phyloP scores from a whole-genome alignment of 2,797 vertebrate species.

The Momotus momota region DNA sequence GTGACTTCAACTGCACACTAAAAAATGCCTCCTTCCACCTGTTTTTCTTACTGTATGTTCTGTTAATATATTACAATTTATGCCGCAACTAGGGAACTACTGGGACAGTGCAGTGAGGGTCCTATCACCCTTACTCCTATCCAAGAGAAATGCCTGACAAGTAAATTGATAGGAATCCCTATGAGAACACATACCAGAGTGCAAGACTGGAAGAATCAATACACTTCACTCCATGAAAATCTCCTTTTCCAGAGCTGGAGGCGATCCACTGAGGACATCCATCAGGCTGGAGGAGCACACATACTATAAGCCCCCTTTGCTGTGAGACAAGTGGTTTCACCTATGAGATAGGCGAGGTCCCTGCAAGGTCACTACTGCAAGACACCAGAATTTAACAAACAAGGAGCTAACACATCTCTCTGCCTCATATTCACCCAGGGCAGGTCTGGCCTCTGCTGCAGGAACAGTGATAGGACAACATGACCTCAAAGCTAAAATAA shows the following conservation, averaged over 20 bases:
- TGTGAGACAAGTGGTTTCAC: background rate
- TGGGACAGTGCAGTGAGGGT: background rate
- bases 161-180: background rate
- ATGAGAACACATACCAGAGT: background rate
- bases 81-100: background rate
- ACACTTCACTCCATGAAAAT: background rate
- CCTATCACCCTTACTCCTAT: background rate
- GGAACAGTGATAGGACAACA: background rate
- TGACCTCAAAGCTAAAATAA: constrained; percentile 37
- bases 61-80: background rate
- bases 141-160: background rate
- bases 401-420: background rate
- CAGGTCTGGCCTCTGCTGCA: constrained; percentile 17
- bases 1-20: background rate
- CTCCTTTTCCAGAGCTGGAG: background rate
- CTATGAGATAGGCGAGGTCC: background rate
- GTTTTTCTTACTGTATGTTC: background rate
- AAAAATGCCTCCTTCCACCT: background rate
- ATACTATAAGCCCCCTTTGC: background rate
- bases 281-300: background rate
- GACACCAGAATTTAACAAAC: background rate
- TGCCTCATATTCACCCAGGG: background rate
- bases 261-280: background rate
- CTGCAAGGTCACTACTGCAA: background rate
- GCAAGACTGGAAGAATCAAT: background rate